Evolutionary conservation across 2,113 vertebrate species (phyloP).

Genomic region (Puma concolor): DNA sequence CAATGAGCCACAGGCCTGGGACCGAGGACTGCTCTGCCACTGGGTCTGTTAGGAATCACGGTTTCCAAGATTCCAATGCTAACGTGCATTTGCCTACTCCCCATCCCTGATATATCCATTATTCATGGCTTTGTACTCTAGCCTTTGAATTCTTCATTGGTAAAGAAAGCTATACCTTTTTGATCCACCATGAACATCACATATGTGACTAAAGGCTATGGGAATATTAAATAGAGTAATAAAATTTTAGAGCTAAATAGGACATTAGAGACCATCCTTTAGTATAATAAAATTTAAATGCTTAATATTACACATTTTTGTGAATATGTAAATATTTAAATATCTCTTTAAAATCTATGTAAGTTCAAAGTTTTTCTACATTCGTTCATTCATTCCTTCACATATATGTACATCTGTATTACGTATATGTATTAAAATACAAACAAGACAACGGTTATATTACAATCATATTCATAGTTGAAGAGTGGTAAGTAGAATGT

Average conservation of each 20-base stretch:
- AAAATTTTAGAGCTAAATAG: not conserved
- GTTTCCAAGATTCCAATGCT: not conserved
- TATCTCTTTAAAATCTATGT: not conserved
- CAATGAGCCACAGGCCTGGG: not conserved
- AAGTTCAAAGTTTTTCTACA: not conserved
- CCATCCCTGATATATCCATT: not conserved
- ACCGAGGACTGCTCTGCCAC: not conserved
- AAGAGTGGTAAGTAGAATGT: not conserved
- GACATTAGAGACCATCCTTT: not conserved
- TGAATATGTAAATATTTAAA: not conserved
- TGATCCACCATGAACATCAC: not conserved
- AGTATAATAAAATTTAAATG: slow-evolving; percentile 23
- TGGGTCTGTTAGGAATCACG: not conserved
- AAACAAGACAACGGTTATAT: not conserved
- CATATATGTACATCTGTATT: not conserved
- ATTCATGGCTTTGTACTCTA: not conserved
- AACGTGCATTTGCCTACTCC: not conserved
- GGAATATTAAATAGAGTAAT: not conserved
- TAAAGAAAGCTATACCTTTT: not conserved
- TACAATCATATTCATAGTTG: not conserved
- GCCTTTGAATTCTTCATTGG: not conserved
- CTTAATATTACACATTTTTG: slow-evolving; percentile 29
- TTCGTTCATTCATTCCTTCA: slow-evolving; percentile 6
- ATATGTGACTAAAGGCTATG: not conserved
- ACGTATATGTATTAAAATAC: not conserved